Base-by-base conservation (phyloP, 2,113 vertebrate genomes). In the Galeopterus variegatus region DNA sequence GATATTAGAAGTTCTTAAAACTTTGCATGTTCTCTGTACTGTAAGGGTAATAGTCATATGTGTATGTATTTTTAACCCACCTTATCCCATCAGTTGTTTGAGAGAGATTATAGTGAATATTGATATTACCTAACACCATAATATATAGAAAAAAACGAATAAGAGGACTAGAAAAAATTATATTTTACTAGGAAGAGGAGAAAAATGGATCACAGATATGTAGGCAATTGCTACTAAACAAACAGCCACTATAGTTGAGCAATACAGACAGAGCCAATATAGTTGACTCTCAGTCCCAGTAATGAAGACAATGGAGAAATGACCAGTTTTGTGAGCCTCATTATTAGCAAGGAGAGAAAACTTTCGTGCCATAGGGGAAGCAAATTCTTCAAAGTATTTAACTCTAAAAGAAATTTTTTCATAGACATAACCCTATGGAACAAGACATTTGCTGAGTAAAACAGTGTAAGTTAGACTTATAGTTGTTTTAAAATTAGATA, bases 331-430 rank as follows among this genome's bases (percentile, higher is more conserved):
- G 2, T 80, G 13, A 89, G 36, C 88, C 89, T 86, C 62, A 60
- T 77, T 85, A 76, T 84, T 60, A 33, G 24, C 33, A 50, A 86
- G 58, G 52, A 75, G 14, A 52, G 92, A 73, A 64, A 84, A 26
- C 7, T 56, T 67, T 52, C 56, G 6, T 72, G 73, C 19, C 41
- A 75, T 6, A 4, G 14, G 48, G 5, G 33, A 91, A 77, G 73
- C 14, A 90, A 79, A 69, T 84, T 65, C 10, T 89, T 81, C 28
- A 56, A 90, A 88, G 2, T 60, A 96, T 84, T 96, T 90, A 83
- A 62, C 54, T 81, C 48, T 58, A 79, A 92, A 82, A 92, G 67
- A 88, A 69, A 62, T 72, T 50, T 54, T 24, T 62, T 93, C 52
- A 90, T 67, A 72, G 52, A 54, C 18, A 73, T 17, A 87, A 50